A percentile compares a stretch with the other conserved stretches of the same genome.
Conservation (phyloP, 2,888 invertebrate genomes). For the Nesidiocoris tenuis region DNA sequence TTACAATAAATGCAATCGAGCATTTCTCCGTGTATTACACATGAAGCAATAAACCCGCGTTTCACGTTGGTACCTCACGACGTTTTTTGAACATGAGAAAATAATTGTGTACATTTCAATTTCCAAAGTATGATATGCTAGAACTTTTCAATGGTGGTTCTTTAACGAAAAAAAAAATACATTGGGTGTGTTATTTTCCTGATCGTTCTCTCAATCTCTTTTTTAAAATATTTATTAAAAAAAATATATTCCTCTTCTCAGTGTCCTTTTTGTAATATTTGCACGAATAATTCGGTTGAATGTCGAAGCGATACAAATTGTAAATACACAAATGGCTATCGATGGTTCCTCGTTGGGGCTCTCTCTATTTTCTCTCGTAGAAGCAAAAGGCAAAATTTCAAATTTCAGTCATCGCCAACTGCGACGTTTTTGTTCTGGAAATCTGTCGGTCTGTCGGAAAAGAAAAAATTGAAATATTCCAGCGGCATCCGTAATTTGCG, state of each 20-base stretch:
- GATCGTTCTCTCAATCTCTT: slow-evolving; percentile 33
- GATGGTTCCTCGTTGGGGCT: slow-evolving; percentile 30
- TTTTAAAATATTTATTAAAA: slow-evolving; percentile 23
- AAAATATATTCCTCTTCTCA: slow-evolving; percentile 35
- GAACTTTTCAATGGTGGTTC: slow-evolving; percentile 36
- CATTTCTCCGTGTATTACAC: background rate
- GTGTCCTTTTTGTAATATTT: slow-evolving; percentile 38
- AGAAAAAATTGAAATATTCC: too few relatives aligned
- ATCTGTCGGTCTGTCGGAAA: too few relatives aligned
- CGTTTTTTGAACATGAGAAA: background rate
- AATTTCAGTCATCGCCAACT: background rate
- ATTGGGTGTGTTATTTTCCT: slow-evolving; percentile 37
- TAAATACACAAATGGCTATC: slow-evolving; percentile 38
- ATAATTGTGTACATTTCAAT: background rate
- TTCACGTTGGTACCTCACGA: slow-evolving; percentile 27
- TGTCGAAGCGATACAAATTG: background rate
- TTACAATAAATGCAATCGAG: background rate
- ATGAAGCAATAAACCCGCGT: slow-evolving; percentile 32
- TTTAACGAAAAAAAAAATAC: slow-evolving; percentile 12
- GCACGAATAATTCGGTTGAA: slow-evolving; percentile 15
- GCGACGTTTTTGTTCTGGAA: too few relatives aligned
- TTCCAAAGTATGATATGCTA: background rate
- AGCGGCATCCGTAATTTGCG: too few relatives aligned
- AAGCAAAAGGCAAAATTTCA: background rate
- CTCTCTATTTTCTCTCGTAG: slow-evolving; percentile 14